These are phyloP conservation scores for Cryptotis parvus DNA, from an alignment of 2,113 vertebrate genomes.

Conservation along the genomic window DNA sequence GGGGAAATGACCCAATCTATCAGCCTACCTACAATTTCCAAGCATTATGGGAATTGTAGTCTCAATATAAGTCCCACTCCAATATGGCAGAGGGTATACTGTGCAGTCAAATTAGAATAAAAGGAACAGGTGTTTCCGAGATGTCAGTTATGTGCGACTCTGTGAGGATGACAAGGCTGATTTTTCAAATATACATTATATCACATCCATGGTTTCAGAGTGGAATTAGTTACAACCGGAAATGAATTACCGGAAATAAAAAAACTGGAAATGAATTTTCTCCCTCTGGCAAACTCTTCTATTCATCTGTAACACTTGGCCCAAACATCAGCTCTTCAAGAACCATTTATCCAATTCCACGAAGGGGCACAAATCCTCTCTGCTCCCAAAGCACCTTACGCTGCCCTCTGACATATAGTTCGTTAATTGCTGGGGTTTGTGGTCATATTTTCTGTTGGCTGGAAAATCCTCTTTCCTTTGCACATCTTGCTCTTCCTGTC, in stretches of 20 bases:
- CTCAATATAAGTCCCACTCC: background rate
- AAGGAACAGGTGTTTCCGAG: constrained; percentile 35
- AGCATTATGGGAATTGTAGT: constrained; percentile 56
- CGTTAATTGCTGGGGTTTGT: background rate
- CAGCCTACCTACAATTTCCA: background rate
- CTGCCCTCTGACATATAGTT: background rate
- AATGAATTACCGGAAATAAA: background rate
- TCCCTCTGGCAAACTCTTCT: constrained; percentile 19
- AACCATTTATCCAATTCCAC: constrained; percentile 7
- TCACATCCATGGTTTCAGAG: background rate
- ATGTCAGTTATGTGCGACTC: background rate
- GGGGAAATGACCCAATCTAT: constrained; percentile 37
- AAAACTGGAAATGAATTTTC: too few relatives aligned
- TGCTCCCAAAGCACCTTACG: background rate
- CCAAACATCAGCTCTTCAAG: background rate
- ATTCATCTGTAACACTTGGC: constrained; percentile 49
- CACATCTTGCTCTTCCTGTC: constrained; percentile 21
- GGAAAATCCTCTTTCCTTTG: background rate
- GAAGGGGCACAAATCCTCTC: background rate
- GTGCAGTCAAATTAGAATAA: constrained; percentile 54
- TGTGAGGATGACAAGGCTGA: background rate
- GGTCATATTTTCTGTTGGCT: background rate
- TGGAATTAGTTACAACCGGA: constrained; percentile 3
- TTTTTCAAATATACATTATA: constrained; percentile 21
- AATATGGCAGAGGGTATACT: background rate